Conservation (phyloP, 2,888 invertebrate species). For the Eueremaeus valkanovi region DNA sequence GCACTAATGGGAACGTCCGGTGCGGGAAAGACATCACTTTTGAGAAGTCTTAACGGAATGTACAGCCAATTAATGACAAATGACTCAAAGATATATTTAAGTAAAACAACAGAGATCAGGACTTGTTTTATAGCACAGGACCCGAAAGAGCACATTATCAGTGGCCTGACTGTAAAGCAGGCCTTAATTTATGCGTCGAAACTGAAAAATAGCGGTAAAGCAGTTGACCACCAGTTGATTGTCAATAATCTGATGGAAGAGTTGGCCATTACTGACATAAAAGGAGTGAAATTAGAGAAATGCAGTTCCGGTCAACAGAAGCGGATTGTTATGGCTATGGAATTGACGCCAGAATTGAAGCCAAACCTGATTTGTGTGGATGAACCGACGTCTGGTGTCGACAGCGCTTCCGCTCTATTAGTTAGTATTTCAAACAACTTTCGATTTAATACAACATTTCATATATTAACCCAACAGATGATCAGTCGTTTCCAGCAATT, state of each 20-base stretch:
- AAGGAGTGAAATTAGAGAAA: neutral
- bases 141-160: neutral
- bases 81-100: neutral
- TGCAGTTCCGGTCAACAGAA: constrained; percentile 15
- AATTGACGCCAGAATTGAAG: neutral
- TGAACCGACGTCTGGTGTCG: constrained; percentile 4
- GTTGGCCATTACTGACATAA: neutral
- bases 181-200: neutral
- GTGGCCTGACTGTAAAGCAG: neutral
- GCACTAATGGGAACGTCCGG: constrained; percentile 17
- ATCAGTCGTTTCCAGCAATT: neutral
- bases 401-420: neutral
- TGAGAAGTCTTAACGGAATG: neutral
- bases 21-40: constrained; percentile 12
- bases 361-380: neutral
- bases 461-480: neutral
- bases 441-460: neutral
- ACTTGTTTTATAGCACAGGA: constrained; percentile 4
- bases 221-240: neutral
- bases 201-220: neutral
- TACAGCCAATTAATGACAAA: neutral
- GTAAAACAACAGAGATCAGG: neutral
- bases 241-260: neutral
- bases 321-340: neutral
- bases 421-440: neutral